Conservation (phyloP, 2,113 vertebrate species). For the Xiphophorus maculatus region DNA sequence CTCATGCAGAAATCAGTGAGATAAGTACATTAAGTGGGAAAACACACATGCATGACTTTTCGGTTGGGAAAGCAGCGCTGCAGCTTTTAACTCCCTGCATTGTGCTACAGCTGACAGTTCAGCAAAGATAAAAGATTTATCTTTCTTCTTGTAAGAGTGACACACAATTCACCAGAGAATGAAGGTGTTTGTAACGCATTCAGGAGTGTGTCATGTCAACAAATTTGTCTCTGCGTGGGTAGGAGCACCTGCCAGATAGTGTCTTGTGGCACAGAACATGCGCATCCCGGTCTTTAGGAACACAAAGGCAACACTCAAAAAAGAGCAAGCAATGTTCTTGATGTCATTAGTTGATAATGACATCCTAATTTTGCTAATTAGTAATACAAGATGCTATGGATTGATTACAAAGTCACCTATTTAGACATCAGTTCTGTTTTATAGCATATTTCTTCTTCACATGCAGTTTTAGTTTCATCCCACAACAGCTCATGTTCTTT, state of each 20-base stretch:
- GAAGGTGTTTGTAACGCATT: conserved; percentile 47
- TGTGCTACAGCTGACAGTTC: conserved; percentile 50
- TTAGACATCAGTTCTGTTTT: too few relatives aligned
- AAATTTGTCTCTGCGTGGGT: conserved; percentile 57
- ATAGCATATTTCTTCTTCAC: too few relatives aligned
- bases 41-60: neutral
- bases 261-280: conserved; percentile 18
- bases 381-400: neutral
- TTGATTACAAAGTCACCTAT: neutral
- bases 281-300: conserved; percentile 18
- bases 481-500: too few relatives aligned
- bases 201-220: conserved; percentile 54
- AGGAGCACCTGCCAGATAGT: conserved; percentile 28
- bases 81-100: neutral
- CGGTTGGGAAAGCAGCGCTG: neutral
- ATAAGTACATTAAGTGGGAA: conserved; percentile 10
- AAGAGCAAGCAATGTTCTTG: neutral
- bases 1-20: conserved; percentile 26
- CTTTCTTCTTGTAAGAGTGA: conserved; percentile 50
- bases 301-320: neutral
- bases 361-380: neutral
- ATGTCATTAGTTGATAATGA: neutral
- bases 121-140: conserved; percentile 58
- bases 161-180: conserved; percentile 55
- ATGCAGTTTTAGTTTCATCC: too few relatives aligned